These are phyloP conservation scores for Erebia ligea DNA, from an alignment of 2,888 invertebrate species.

Conservation along the genomic window DNA sequence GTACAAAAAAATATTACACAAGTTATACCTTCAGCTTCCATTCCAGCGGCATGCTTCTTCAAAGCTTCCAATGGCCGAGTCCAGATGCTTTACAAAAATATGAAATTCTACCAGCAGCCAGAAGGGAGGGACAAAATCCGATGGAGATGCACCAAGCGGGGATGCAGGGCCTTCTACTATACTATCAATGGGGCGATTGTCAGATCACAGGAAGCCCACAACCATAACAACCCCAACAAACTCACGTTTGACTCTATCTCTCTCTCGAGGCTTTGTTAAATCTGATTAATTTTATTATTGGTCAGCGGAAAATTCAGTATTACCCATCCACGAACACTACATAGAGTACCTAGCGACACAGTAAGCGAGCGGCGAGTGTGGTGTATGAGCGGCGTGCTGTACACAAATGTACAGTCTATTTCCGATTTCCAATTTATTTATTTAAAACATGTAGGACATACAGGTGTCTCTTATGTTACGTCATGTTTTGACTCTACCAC, in stretches of 20 bases:
- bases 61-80: constrained; percentile 46
- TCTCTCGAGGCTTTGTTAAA: neutral
- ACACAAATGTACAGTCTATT: too few species aligned
- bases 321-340: neutral
- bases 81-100: constrained; percentile 51
- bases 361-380: too few species aligned
- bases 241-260: neutral
- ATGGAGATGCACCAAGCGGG: constrained; percentile 55
- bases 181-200: constrained; percentile 44
- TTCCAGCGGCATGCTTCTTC: constrained; percentile 45
- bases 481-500: too few species aligned
- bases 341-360: neutral
- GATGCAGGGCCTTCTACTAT: constrained; percentile 51
- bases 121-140: constrained; percentile 47
- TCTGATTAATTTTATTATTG: neutral
- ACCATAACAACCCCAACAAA: constrained; percentile 25
- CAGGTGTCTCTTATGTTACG: too few species aligned
- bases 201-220: constrained; percentile 45
- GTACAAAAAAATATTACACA: too few species aligned
- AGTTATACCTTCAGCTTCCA: constrained; percentile 4
- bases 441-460: too few species aligned
- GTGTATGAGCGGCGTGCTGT: too few species aligned
- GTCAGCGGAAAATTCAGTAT: too few species aligned
- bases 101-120: constrained; percentile 52
- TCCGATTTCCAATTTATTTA: too few species aligned